Percentiles rank a stretch among this genome's conserved stretches.
These are phyloP conservation scores for Ranitomeya imitator DNA, from an alignment of 2,113 vertebrate genomes.

Conservation along the genomic window DNA sequence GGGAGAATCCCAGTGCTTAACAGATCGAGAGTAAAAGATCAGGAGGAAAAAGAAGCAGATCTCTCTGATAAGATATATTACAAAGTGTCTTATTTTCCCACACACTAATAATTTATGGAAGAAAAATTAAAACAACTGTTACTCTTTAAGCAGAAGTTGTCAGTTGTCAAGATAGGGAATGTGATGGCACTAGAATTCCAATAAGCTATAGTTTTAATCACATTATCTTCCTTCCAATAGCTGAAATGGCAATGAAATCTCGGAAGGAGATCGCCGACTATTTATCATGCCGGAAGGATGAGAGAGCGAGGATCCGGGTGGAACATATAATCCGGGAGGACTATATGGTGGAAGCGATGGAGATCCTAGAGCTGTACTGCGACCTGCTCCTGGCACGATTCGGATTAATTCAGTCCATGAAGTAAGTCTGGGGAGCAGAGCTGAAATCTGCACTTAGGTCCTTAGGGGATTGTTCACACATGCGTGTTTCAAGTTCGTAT, in stretches of 20 bases:
- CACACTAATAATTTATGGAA: too few species aligned
- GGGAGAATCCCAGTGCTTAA: too few species aligned
- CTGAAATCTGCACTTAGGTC: neutral
- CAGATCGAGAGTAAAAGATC: too few species aligned
- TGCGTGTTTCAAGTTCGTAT: too few species aligned
- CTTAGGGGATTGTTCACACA: too few species aligned
- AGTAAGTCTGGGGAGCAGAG: conserved; percentile 74
- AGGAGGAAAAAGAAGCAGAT: too few species aligned
- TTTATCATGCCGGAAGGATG: conserved; percentile 92
- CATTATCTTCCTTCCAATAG: conserved; percentile 70
- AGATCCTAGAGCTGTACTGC: conserved; percentile 96
- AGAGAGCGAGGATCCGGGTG: conserved; percentile 93
- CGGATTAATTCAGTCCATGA: conserved; percentile 97
- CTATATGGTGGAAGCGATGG: conserved; percentile 98
- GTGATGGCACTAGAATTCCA: neutral
- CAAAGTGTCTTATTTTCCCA: too few species aligned
- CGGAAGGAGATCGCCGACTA: conserved; percentile 98
- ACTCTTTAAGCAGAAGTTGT: neutral
- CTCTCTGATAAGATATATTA: too few species aligned
- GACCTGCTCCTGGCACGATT: conserved; percentile 92
- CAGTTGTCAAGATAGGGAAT: neutral
- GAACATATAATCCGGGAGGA: conserved; percentile 98
- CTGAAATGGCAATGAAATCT: conserved; percentile 94
- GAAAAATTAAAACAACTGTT: too few species aligned
- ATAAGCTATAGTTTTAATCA: neutral